These are phyloP conservation scores for Vandiemenella viatica DNA, from an alignment of 2,888 invertebrate genomes.

Conservation along the genomic window DNA sequence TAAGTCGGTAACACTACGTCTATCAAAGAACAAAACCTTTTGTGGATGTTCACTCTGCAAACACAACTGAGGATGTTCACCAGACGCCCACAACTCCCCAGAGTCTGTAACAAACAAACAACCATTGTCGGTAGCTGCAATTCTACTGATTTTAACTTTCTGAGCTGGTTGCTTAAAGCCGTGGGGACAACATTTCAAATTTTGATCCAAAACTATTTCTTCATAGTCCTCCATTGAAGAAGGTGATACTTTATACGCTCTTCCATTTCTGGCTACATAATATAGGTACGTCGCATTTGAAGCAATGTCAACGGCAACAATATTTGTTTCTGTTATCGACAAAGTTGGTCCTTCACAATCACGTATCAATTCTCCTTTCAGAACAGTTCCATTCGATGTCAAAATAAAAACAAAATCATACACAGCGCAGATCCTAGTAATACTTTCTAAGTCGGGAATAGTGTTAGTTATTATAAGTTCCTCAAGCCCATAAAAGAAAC, in stretches of 20 bases:
- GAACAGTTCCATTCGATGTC: slow-evolving; percentile 30
- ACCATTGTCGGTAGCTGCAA: slow-evolving; percentile 45
- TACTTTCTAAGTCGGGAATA: slow-evolving; percentile 22
- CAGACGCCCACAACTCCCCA: slow-evolving; percentile 55
- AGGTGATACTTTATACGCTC: slow-evolving; percentile 40
- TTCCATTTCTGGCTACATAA: slow-evolving; percentile 44
- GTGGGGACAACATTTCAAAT: slow-evolving; percentile 46
- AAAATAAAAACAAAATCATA: slow-evolving; percentile 31
- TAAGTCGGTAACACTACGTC: slow-evolving; percentile 49
- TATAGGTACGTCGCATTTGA: slow-evolving; percentile 42
- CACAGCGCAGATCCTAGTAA: slow-evolving; percentile 32
- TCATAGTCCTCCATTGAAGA: slow-evolving; percentile 37
- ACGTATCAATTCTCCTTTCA: slow-evolving; percentile 28
- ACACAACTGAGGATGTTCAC: slow-evolving; percentile 49
- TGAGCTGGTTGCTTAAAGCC: slow-evolving; percentile 47
- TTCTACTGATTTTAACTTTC: slow-evolving; percentile 43
- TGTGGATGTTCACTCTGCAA: slow-evolving; percentile 39
- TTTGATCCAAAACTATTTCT: slow-evolving; percentile 46
- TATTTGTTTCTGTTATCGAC: slow-evolving; percentile 27
- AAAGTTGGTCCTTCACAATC: slow-evolving; percentile 2
- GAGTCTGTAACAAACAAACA: slow-evolving; percentile 47
- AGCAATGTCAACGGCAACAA: slow-evolving; percentile 46
- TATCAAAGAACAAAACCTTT: slow-evolving; percentile 51
- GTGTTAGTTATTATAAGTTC: slow-evolving; percentile 23
- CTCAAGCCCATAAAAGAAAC: slow-evolving; percentile 27